Conservation (phyloP, 1,140 invertebrate species). For the Heliconius nattereri region DNA sequence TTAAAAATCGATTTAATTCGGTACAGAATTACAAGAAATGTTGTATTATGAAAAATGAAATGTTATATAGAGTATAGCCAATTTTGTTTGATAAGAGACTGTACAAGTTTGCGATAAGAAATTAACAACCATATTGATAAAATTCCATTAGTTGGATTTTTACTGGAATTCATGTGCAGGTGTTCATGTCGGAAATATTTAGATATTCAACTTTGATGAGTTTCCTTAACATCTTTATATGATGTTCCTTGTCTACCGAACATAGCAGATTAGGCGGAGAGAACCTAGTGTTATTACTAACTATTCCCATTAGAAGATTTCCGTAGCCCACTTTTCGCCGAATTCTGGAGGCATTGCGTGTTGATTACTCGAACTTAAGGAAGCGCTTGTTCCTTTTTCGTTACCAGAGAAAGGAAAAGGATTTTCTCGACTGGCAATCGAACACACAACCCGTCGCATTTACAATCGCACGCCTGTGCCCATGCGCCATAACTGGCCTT, state of each 20-base stretch:
- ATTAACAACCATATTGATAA: constrained; percentile 11
- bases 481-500: no score
- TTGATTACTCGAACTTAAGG: no score
- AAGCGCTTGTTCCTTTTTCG: no score
- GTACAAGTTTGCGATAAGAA: constrained; percentile 1
- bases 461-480: no score
- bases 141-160: constrained; percentile 1
- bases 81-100: constrained; percentile 2
- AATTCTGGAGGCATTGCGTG: no score
- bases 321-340: no score
- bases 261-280: no score
- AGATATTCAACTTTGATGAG: neutral
- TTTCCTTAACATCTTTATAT: neutral
- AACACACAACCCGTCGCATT: no score
- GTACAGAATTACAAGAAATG: neutral
- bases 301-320: no score
- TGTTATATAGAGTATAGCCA: neutral
- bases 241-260: neutral
- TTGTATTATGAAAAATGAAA: neutral
- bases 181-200: neutral
- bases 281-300: no score
- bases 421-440: no score
- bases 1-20: neutral
- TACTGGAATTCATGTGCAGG: neutral
- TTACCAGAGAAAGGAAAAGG: no score